A percentile compares a stretch with the other conserved stretches of the same genome.
These are phyloP conservation scores for Emydoidea blandingii DNA, from an alignment of 2,797 vertebrate species.

Conservation along the genomic window DNA sequence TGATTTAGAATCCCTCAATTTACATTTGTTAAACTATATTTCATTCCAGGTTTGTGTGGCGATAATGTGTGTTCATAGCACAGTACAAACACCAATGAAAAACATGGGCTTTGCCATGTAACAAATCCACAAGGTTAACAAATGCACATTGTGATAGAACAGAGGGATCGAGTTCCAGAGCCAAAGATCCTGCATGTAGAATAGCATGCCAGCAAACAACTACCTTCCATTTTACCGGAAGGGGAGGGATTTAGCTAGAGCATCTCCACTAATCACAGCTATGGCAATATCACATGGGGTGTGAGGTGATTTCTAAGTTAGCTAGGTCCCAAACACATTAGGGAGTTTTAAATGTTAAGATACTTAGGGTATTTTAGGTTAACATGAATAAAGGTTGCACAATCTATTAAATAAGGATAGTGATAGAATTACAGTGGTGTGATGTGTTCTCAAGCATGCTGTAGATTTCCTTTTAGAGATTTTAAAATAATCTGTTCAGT, in stretches of 20 bases:
- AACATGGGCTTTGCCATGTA: not conserved
- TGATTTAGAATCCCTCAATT: not conserved
- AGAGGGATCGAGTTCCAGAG: not conserved
- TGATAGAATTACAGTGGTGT: not conserved
- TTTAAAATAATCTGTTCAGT: not conserved
- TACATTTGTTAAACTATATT: slow-evolving; percentile 46
- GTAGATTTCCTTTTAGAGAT: not conserved
- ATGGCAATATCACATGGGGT: not conserved
- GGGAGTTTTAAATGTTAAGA: not conserved
- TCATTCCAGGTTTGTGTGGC: slow-evolving; percentile 30
- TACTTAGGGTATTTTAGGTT: not conserved
- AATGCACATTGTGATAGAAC: not conserved
- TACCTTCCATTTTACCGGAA: not conserved
- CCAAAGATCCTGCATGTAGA: not conserved
- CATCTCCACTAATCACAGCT: not conserved
- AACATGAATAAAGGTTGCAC: not conserved
- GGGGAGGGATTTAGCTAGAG: not conserved
- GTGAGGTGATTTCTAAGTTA: not conserved
- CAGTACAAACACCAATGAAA: not conserved
- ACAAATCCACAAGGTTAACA: not conserved
- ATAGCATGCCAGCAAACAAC: not conserved
- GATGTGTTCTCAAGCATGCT: not conserved
- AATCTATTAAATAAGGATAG: not conserved
- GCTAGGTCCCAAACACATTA: not conserved
- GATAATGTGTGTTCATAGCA: slow-evolving; percentile 33